Evolutionary conservation across 2,888 invertebrate species (phyloP).

Genomic region (Cryptus viduatorius): DNA sequence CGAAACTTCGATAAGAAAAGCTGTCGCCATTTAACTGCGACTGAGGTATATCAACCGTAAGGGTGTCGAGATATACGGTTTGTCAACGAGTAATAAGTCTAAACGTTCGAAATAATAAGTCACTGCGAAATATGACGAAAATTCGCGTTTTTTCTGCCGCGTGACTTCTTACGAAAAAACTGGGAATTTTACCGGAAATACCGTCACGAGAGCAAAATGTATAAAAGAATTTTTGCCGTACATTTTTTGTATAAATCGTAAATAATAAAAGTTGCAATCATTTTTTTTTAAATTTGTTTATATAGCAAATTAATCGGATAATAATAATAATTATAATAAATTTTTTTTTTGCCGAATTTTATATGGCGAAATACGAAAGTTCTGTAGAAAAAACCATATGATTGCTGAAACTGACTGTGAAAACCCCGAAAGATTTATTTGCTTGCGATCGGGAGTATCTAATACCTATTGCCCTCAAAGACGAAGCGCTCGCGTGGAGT

Average conservation of each 20-base stretch:
- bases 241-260: no score
- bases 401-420: neutral
- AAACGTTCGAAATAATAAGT: neutral
- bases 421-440: slow-evolving; percentile 18
- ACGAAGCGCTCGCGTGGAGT: slow-evolving; percentile 3
- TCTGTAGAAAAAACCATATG: no score
- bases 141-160: neutral
- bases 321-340: neutral
- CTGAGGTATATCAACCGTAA: neutral
- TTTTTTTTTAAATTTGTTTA: no score
- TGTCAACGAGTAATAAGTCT: no score
- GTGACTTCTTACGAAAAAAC: neutral
- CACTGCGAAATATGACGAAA: neutral
- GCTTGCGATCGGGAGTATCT: neutral
- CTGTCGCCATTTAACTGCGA: neutral
- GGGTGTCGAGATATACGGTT: neutral
- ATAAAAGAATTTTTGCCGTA: no score
- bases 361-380: no score
- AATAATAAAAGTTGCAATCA: no score
- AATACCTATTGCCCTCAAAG: neutral
- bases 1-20: neutral
- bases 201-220: neutral
- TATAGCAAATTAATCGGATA: no score
- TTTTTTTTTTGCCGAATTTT: no score
- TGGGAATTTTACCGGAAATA: neutral